Base-by-base conservation (phyloP, 2,797 vertebrate genomes). In the Triplophysa bombifrons region DNA sequence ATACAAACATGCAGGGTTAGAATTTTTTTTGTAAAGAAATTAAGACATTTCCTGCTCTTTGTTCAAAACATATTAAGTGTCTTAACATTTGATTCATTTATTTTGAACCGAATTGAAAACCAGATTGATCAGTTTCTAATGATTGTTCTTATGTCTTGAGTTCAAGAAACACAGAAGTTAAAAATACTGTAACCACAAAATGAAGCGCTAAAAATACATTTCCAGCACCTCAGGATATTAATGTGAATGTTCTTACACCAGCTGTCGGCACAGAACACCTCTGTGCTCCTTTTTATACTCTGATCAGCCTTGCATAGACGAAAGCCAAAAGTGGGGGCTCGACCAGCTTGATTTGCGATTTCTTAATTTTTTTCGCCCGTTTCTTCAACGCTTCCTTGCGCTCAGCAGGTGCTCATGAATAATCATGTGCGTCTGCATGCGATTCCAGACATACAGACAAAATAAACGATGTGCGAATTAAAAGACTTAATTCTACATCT, bases 331-430 rank as follows among this genome's bases (percentile, higher is more conserved):
- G 77, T 72, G 72, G 53, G 19, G 71, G 51, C 19, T 76, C 30
- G 1, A 25, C 46, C 60, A 74, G 67, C 48, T 64, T 61, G 46
- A 78, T 72, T 51, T 72, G 34, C 25, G 74, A 74, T 61, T 51
- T 53, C 68, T 27, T 75, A 58, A 75, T 55, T 76, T 41, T 78
- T 78, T 77, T 60, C 38, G 50, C 56, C 69, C 38, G 41, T 46
- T 53, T 76, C 22, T 71, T 51, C 56, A 44, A 74, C 30, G 61
- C 63, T 60, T 76, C 41, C 9, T 66, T n/a, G 4, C 27, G 25
- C 71, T 74, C 74, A 82, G 78, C 90, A 91, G 89, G 89, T 90
- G 88, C 87, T 91, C 87, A 90, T 91, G 88, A 91, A 93, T 92
- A 92, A 88, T 85, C 87, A 90, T 90, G 72, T 10, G 16, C 25